Conservation (phyloP, 2,113 vertebrate genomes). For the Hippocampus guttulatus region DNA sequence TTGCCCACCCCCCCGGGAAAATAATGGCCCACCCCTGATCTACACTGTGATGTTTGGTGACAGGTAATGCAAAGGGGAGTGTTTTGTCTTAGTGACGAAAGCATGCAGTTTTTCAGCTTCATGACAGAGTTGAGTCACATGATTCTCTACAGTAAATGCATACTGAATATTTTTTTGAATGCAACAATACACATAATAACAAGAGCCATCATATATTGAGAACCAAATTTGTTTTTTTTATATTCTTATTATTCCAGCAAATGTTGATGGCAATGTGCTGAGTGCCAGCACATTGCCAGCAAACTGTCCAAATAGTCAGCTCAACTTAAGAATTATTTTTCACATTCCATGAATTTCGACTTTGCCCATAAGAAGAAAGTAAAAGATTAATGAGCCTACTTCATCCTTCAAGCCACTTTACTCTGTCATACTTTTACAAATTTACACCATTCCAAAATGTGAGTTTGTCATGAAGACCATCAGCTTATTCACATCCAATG, state of each 20-base stretch:
- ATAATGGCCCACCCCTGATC: no score
- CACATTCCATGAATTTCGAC: background rate
- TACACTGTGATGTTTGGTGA: no score
- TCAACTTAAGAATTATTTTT: background rate
- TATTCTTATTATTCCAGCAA: background rate
- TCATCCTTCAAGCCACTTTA: background rate
- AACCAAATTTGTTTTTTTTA: background rate
- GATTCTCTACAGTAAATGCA: background rate
- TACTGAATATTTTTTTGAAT: background rate
- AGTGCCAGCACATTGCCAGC: background rate
- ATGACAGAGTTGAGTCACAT: background rate
- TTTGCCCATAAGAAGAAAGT: background rate
- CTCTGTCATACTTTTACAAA: background rate
- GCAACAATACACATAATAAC: background rate
- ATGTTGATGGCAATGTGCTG: no score
- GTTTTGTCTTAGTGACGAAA: no score
- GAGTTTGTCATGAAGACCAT: no score
- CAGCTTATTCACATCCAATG: no score
- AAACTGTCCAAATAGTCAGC: no score
- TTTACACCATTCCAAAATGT: conserved; percentile 1
- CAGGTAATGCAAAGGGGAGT: no score
- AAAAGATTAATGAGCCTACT: conserved; percentile 9
- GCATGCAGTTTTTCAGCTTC: background rate
- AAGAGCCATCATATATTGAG: background rate
- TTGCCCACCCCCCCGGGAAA: no score